These are phyloP conservation scores for Burhinus bistriatus DNA, from an alignment of 2,113 vertebrate genomes.

Conservation along the genomic window DNA sequence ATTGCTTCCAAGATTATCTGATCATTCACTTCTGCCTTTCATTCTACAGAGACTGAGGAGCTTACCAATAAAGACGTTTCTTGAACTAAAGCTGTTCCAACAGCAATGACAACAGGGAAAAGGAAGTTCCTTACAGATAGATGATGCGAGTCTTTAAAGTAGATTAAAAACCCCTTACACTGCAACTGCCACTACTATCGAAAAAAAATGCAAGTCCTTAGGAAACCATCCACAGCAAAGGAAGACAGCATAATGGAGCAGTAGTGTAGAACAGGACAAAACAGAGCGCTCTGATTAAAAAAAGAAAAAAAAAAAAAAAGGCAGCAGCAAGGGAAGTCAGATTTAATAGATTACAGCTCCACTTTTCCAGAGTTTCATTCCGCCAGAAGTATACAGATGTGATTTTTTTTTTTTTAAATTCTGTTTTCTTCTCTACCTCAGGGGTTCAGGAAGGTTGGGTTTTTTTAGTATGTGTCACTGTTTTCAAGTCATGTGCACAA, in stretches of 20 bases:
- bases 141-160: neutral
- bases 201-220: neutral
- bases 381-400: neutral
- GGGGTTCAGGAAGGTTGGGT: neutral
- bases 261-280: neutral
- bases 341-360: neutral
- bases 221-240: neutral
- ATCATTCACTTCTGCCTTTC: neutral
- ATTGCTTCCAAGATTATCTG: neutral
- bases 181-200: neutral
- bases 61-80: fast-evolving
- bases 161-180: neutral
- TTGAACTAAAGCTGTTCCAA: neutral
- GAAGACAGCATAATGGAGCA: neutral
- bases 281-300: neutral
- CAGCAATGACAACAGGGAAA: neutral
- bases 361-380: neutral
- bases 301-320: neutral
- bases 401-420: neutral
- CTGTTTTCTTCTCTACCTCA: neutral
- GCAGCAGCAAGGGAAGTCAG: neutral
- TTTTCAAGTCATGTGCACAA: neutral
- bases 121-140: neutral
- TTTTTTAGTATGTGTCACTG: neutral
- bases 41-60: neutral